Evolutionary conservation across 1,140 invertebrate genomes (phyloP).

Genomic region (Aphelenchoides avenae): DNA sequence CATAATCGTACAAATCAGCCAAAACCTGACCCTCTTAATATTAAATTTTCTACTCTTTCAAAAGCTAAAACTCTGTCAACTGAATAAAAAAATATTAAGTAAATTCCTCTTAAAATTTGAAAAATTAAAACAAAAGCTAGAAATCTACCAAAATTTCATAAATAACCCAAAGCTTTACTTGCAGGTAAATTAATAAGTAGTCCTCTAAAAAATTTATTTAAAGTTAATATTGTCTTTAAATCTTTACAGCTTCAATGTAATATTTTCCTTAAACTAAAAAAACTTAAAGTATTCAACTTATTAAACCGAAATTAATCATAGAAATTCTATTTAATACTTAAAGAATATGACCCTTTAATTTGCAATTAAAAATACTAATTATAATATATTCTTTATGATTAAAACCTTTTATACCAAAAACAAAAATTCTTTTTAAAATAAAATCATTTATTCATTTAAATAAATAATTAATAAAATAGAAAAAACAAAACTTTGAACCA

Average conservation of each 20-base stretch:
- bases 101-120: constrained; percentile 36
- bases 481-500: constrained; percentile 11
- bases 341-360: too few relatives aligned
- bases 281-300: too few relatives aligned
- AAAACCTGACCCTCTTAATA: constrained; percentile 31
- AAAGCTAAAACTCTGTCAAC: constrained; percentile 31
- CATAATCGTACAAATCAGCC: constrained; percentile 34
- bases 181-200: constrained; percentile 17
- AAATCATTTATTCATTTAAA: too few relatives aligned
- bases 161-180: constrained; percentile 20
- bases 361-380: too few relatives aligned
- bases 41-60: constrained; percentile 38
- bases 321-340: too few relatives aligned
- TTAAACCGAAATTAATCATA: too few relatives aligned
- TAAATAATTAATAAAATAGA: constrained; percentile 17
- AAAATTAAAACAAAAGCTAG: constrained; percentile 32
- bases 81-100: constrained; percentile 34
- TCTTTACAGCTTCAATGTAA: constrained; percentile 12
- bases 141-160: constrained; percentile 42
- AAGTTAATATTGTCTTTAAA: constrained; percentile 3
- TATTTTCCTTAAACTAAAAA: constrained; percentile 25
- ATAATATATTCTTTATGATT: too few relatives aligned
- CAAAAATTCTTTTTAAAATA: too few relatives aligned
- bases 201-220: constrained; percentile 20
- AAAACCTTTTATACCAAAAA: too few relatives aligned